Conservation (phyloP, 1,140 invertebrate species). For the Limonius californicus region DNA sequence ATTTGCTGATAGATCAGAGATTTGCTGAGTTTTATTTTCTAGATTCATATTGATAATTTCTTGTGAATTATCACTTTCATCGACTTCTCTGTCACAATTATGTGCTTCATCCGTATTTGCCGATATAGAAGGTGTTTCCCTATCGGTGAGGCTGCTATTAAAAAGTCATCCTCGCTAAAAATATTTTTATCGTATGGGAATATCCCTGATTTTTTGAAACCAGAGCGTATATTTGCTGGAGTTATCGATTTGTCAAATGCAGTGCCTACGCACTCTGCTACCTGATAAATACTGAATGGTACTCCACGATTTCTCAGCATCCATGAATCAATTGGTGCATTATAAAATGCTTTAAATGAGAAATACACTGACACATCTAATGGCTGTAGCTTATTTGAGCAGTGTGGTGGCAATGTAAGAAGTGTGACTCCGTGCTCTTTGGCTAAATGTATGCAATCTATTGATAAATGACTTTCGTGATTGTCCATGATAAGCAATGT, state of each 20-base stretch:
- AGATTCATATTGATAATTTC: too few relatives aligned
- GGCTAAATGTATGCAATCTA: slow-evolving; percentile 34
- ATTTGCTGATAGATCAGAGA: too few relatives aligned
- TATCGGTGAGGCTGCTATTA: background rate
- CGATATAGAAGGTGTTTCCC: too few relatives aligned
- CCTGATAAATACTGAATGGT: slow-evolving; percentile 12
- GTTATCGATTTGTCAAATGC: slow-evolving; percentile 1
- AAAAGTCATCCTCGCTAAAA: background rate
- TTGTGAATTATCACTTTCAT: too few relatives aligned
- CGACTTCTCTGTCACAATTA: too few relatives aligned
- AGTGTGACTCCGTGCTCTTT: slow-evolving; percentile 42
- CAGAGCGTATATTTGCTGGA: background rate
- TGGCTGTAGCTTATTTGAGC: slow-evolving; percentile 50
- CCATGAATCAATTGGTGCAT: slow-evolving; percentile 40
- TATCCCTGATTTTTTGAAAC: slow-evolving; percentile 7
- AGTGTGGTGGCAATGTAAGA: slow-evolving; percentile 50
- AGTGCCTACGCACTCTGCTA: slow-evolving; percentile 9
- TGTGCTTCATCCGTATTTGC: too few relatives aligned
- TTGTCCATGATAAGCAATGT: slow-evolving; percentile 48
- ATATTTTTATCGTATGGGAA: slow-evolving; percentile 6
- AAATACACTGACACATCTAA: slow-evolving; percentile 48
- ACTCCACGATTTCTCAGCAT: slow-evolving; percentile 26
- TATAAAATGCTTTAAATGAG: slow-evolving; percentile 46
- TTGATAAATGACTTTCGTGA: slow-evolving; percentile 42
- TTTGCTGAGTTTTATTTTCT: too few relatives aligned